These are phyloP conservation scores for Spheniscus humboldti DNA, from an alignment of 2,797 vertebrate genomes.

Conservation along the genomic window DNA sequence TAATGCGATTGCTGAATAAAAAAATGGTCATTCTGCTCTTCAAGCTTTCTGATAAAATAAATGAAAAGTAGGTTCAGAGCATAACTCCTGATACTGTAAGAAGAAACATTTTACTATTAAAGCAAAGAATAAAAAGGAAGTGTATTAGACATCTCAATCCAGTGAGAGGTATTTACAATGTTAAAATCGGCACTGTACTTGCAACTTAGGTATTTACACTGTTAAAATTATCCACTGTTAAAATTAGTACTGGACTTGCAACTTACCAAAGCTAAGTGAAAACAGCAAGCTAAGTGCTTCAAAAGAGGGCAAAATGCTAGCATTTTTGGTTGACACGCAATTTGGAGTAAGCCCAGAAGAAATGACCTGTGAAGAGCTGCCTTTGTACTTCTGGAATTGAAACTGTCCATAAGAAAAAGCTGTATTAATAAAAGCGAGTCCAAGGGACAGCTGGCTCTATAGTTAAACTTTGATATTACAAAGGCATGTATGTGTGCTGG, in stretches of 20 bases:
- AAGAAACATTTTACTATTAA: constrained; percentile 21
- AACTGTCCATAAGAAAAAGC: neutral
- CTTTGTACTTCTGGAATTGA: constrained; percentile 22
- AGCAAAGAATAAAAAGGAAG: constrained; percentile 15
- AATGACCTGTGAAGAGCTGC: neutral
- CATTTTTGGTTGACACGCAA: neutral
- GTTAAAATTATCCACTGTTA: constrained; percentile 57
- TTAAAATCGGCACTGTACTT: constrained; percentile 53
- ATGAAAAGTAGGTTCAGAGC: neutral
- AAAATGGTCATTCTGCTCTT: neutral
- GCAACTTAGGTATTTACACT: constrained; percentile 51
- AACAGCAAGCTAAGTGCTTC: constrained; percentile 29
- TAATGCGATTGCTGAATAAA: neutral
- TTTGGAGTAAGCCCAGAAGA: constrained; percentile 2
- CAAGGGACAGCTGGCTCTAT: neutral
- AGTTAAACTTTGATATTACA: neutral
- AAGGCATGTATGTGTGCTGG: neutral
- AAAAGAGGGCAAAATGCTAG: neutral
- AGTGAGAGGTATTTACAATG: constrained; percentile 42
- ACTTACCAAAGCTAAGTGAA: constrained; percentile 17
- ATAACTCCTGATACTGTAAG: neutral
- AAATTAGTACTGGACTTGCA: constrained; percentile 47
- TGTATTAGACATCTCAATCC: constrained; percentile 11
- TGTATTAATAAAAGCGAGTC: neutral
- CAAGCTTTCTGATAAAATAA: neutral